phyloP scores from a whole-genome alignment of 2,888 invertebrate species.

The Ischnura elegans region DNA sequence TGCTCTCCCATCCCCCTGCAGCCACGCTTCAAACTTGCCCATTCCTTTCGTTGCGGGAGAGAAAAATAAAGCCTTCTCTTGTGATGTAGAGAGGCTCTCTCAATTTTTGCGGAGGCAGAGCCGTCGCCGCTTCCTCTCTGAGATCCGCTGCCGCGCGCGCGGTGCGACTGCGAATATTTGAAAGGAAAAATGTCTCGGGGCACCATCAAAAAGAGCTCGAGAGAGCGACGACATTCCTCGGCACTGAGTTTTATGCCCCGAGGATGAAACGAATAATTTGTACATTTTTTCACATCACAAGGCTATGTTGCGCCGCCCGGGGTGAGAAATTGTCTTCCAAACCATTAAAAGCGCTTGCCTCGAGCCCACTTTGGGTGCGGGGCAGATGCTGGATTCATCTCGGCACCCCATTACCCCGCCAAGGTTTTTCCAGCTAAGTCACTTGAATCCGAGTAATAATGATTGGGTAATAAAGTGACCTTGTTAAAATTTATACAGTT shows the following conservation, averaged over 20 bases:
- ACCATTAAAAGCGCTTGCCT: not conserved
- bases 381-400: not conserved
- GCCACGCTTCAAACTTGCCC: not conserved
- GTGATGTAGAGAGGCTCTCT: not conserved
- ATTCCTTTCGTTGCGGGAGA: not conserved
- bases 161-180: not conserved
- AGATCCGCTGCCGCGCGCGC: not conserved
- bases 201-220: not conserved
- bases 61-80: slow-evolving; percentile 1
- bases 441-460: no score
- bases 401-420: not conserved
- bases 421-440: not conserved
- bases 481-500: no score
- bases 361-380: not conserved
- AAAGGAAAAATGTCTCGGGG: not conserved
- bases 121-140: not conserved
- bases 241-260: not conserved
- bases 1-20: not conserved
- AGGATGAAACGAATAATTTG: not conserved
- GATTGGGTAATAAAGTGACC: no score
- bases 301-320: not conserved
- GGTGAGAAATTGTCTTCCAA: not conserved
- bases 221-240: not conserved
- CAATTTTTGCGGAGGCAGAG: not conserved
- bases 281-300: not conserved